Base-by-base conservation (phyloP, 1,140 invertebrate genomes). In the Leguminivora glycinivorella region DNA sequence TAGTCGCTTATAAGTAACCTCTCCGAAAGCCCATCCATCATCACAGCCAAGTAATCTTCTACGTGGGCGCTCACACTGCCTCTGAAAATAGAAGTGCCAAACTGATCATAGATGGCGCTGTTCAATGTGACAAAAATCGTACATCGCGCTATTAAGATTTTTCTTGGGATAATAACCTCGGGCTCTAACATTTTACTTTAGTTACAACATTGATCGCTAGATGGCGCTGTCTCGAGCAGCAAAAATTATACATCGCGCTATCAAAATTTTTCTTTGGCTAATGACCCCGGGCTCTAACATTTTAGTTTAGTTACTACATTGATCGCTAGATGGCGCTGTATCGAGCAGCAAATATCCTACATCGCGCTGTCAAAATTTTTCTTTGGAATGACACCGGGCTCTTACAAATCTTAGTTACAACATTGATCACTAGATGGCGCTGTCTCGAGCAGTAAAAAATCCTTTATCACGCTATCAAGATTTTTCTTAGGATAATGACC, bases 1-100 rank as follows among this genome's bases (percentile, higher is more conserved):
- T 95, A 96, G 88, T 96, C 96, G 22, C 92, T 92, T 34, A 96
- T 93, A 77, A 96, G 95, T 75, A 93, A 91, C 72, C 93, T 93
- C 77, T 95, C 94, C 14, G 94, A 92, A 24, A 96, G 84, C 7
- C 93, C 94, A 70, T 94, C 92, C 72, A 93, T 92, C 75, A 96
- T 78, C 72, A 94, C 81, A 34, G 93, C 90, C 5, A 96, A 80
- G 81, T 95, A 95, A 26, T 87, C 84, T 73, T 94, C 94, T 9
- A 94, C 91, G 38, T 90, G 87, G 31, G 82, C 76, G 70, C 90
- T 85, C 60, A 92, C 76, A 71, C 92, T 92, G 43, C 83, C 84
- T 74, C 93, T 93, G 88, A 69, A 22, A 68, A 22, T 26, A 29
- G 1, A n/a, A 47, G 3, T 25, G 26, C 29, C 9, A 14, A 52